A percentile compares a stretch with the other conserved stretches of the same genome.
Conservation (phyloP, 2,113 vertebrate species). For the Sminthopsis crassicaudata region DNA sequence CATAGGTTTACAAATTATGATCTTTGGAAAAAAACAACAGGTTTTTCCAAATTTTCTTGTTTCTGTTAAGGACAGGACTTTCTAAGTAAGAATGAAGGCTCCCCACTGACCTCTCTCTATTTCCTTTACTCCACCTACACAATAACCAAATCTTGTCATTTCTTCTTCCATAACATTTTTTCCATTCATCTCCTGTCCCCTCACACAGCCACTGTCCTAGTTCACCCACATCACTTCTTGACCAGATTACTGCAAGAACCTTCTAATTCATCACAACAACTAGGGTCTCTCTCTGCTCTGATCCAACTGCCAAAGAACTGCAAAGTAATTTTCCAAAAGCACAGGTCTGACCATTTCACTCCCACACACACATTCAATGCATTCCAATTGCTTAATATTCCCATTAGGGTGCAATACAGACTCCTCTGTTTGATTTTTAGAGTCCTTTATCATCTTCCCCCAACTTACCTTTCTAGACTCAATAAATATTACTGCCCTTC, state of each 20-base stretch:
- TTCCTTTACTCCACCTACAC: background rate
- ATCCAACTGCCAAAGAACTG: background rate
- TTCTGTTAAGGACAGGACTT: background rate
- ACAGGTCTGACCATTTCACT: background rate
- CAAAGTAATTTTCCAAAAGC: background rate
- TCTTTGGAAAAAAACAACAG: background rate
- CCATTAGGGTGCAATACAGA: background rate
- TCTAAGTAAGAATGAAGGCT: background rate
- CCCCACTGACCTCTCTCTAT: background rate
- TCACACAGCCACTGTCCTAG: background rate
- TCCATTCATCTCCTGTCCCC: background rate
- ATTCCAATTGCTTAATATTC: background rate
- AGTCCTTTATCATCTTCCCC: background rate
- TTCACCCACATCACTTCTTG: background rate
- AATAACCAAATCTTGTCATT: background rate
- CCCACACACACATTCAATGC: background rate
- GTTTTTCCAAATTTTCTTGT: background rate
- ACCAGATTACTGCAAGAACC: background rate
- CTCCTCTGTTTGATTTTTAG: background rate
- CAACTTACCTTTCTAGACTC: background rate
- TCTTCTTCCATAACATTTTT: background rate
- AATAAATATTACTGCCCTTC: background rate
- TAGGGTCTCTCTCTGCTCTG: background rate
- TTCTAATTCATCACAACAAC: background rate
- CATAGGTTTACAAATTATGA: background rate